A percentile compares a stretch with the other conserved stretches of the same genome.
phyloP scores from a whole-genome alignment of 2,113 vertebrate species.

The Abramis brama region DNA sequence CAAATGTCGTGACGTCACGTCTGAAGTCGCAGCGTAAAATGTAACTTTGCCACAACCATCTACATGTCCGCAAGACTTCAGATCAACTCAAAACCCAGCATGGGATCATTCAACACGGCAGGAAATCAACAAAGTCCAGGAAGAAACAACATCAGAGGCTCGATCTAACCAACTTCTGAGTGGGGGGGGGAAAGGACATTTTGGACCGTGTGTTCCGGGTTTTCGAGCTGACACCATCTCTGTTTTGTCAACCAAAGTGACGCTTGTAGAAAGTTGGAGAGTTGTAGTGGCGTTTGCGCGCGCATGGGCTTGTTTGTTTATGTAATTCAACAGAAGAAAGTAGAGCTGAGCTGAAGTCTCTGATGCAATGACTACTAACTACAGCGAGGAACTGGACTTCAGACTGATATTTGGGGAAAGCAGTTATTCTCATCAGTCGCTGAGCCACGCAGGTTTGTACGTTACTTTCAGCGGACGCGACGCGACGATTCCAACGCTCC shows the following conservation, averaged over 20 bases:
- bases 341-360: slow-evolving; percentile 57
- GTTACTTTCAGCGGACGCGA: background rate
- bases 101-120: background rate
- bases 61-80: background rate
- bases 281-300: background rate
- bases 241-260: slow-evolving; percentile 11
- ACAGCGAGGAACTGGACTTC: slow-evolving; percentile 91
- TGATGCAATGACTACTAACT: slow-evolving; percentile 86
- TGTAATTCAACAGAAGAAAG: slow-evolving; percentile 8
- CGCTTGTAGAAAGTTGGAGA: slow-evolving; percentile 37
- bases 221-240: slow-evolving; percentile 40
- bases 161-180: background rate
- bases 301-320: slow-evolving; percentile 10
- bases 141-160: background rate
- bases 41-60: background rate
- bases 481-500: background rate
- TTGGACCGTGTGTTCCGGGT: slow-evolving; percentile 51
- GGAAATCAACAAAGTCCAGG: background rate
- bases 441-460: slow-evolving; percentile 79
- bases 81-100: background rate
- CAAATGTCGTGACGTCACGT: slow-evolving; percentile 53
- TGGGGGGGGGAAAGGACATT: background rate
- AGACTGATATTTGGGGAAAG: slow-evolving; percentile 90
- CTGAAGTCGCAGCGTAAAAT: slow-evolving; percentile 15
- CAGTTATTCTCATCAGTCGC: slow-evolving; percentile 66